Evolutionary conservation across 2,797 vertebrate genomes (phyloP), one percentile per base, ranked within the genome.

Genomic region (Mormyrus proboscirostris): DNA sequence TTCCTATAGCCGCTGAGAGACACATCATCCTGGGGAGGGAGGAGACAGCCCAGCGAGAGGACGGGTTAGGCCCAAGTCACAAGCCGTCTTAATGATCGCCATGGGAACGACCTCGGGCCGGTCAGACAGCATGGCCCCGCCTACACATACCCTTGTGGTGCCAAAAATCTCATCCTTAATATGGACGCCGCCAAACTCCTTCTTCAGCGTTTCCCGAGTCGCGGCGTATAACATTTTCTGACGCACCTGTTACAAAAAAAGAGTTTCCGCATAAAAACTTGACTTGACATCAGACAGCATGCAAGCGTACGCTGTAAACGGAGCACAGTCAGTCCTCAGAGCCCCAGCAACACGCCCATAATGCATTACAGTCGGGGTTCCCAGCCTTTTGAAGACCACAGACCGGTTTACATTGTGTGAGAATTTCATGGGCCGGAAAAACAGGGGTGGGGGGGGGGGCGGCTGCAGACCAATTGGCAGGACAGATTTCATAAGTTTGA

Each of bases 151-250:
- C 96, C 95, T 95, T 50, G 95, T 92, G 0, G 97, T 98, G 92
- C 96, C 97, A 94, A 98, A 98, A 49, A 98, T 93, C 95, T 98
- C 97, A 90, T 97, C 96, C 93, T 97, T 98, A 92, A 98, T 97
- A 91, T 97, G 97, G 44, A 96, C 96, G 19, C 96, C 96, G 91
- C 97, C 97, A 95, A 98, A 98, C 90, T 98, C 97, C 91, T 97
- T 97, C 92, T 98, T 98, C 90, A 98, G 93, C 0, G 97, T 97
- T 88, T 97, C 96, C 93, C 96, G 94, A 1, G 97, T 98, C 88
- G 97, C 97, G 90, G 97, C 97, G 92, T 97, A 98, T 62, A 98
- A 91, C 97, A 98, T 98, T 93, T 98, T 98, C 73, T 97, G 97
- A 86, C 97, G 95, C 91, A 97, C 96, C 97, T 98, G 88, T 49